Evolutionary conservation across 2,888 invertebrate genomes (phyloP).

Genomic region (Pantelozetes paolii): DNA sequence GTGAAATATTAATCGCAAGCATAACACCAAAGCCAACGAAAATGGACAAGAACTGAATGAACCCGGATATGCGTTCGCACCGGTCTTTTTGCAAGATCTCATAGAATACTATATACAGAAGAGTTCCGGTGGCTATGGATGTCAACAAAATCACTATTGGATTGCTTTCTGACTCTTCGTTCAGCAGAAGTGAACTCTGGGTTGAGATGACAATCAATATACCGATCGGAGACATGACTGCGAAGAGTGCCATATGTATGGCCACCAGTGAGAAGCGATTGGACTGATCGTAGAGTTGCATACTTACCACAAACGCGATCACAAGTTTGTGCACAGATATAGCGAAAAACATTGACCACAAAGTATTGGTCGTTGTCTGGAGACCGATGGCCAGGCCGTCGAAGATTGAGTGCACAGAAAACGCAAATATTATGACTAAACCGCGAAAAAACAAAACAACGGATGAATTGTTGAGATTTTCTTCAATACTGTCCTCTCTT

Average conservation of each 20-base stretch:
- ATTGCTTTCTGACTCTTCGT: conserved; percentile 31
- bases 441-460: conserved; percentile 58
- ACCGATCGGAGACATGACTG: conserved; percentile 73
- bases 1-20: conserved; percentile 5
- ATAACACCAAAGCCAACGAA: conserved; percentile 25
- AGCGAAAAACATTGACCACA: conserved; percentile 77
- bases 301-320: conserved; percentile 80
- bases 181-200: conserved; percentile 36
- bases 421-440: conserved; percentile 71
- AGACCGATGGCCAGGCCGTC: conserved; percentile 79
- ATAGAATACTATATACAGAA: conserved; percentile 46
- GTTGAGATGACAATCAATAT: conserved; percentile 45
- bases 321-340: conserved; percentile 80
- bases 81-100: conserved; percentile 46
- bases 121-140: conserved; percentile 46
- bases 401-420: conserved; percentile 79
- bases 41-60: conserved; percentile 5
- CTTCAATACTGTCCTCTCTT: neutral
- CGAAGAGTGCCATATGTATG: conserved; percentile 65
- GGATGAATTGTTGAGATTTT: neutral
- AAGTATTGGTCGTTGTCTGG: conserved; percentile 64
- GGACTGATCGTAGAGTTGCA: conserved; percentile 69
- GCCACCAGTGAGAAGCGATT: conserved; percentile 40
- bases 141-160: conserved; percentile 43
- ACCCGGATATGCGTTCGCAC: conserved; percentile 3